Percentiles rank a stretch among this genome's conserved stretches.
phyloP scores from a whole-genome alignment of 2,797 vertebrate genomes.

The Neopelma chrysocephalum region DNA sequence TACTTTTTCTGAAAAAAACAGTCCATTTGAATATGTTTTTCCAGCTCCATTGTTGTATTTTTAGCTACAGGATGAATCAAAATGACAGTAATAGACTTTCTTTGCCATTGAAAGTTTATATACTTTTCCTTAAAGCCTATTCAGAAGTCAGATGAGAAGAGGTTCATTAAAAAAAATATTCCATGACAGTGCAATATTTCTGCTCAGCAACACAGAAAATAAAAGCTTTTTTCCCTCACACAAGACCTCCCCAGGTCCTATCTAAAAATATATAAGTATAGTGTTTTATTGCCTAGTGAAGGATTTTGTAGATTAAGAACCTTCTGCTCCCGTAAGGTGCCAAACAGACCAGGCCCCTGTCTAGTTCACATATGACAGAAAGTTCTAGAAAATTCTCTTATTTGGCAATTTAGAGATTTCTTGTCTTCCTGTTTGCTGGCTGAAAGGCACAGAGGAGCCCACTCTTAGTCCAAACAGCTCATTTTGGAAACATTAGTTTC shows the following conservation, averaged over 20 bases:
- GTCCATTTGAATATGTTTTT: not conserved
- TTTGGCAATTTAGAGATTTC: not conserved
- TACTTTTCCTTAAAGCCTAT: not conserved
- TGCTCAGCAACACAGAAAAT: not conserved
- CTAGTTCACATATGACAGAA: not conserved
- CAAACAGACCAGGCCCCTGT: not conserved
- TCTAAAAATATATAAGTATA: not conserved
- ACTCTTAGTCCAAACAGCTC: not conserved
- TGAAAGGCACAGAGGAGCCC: not conserved
- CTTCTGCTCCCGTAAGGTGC: not conserved
- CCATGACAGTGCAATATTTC: not conserved
- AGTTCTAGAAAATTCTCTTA: not conserved
- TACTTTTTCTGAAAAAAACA: not conserved
- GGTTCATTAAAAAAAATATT: not conserved
- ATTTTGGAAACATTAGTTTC: not conserved
- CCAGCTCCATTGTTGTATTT: not conserved
- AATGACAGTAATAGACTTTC: not conserved
- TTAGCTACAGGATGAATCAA: slow-evolving; percentile 9
- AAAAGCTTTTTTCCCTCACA: not conserved
- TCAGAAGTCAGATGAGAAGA: not conserved
- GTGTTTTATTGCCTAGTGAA: not conserved
- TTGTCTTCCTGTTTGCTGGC: not conserved
- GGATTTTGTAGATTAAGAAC: not conserved
- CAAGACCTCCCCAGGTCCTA: accelerated
- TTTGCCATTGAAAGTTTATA: not conserved